Base-by-base conservation (phyloP, 2,113 vertebrate species). In the Genyomyrus donnyi region DNA sequence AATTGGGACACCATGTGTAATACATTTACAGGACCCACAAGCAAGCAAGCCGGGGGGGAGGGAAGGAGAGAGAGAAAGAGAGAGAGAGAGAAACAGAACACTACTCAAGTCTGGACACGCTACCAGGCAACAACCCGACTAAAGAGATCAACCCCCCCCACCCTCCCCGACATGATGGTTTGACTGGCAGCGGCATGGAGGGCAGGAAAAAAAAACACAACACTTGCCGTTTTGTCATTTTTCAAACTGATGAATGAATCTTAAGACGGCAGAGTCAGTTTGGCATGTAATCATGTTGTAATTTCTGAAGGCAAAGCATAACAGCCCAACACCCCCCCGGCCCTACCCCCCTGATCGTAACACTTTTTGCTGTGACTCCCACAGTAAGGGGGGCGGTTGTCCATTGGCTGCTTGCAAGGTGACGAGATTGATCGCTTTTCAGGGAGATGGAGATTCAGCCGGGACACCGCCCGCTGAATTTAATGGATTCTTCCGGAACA, bases 1-100 rank as follows among this genome's bases (percentile, higher is more conserved):
- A 89, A 89, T 85, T 89, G 89, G 77, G 48, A 10, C n/a, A 53
- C 39, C 39, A 42, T 85, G 49, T 77, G 77, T 58, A 85, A 58
- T 58, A 31, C 84, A 85, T 48, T 53, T 58, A n/a, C 66, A 2
- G 19, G 46, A 52, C 70, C 48, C 19, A 10, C 35, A 21, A 42
- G 10, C 6, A 74, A 85, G 80, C 49, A 52, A 46, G 89, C 5
- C 4, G 5, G 31, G 42, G 3, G 90, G 49, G 80, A 1, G 58
- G 13, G 89, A 6, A 5, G 5, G n/a, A 19, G 74, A 45, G 48
- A 74, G 2, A 56, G 85, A 8, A 2, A 46, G 39, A 46, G 3
- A 49, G 7, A 45, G 3, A 88, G 31, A 15, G 35, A 42, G 17
- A 83, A 27, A 42, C 0, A 83, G 15, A 83, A 39, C 70, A 77